phyloP scores from a whole-genome alignment of 2,888 invertebrate species.

The Pyrrhosoma nymphula region DNA sequence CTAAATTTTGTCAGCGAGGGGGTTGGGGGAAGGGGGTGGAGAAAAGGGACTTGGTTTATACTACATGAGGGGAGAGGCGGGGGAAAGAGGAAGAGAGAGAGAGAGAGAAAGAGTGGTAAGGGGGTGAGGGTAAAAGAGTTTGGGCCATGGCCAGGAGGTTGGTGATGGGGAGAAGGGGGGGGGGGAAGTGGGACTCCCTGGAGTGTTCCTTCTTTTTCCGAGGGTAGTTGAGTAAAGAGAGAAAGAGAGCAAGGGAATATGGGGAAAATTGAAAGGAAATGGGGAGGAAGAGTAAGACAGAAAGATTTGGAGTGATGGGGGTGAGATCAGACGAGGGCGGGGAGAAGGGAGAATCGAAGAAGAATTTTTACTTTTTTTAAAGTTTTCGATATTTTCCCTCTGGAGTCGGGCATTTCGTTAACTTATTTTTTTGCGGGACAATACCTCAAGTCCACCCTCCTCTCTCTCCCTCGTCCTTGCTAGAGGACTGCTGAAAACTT shows the following conservation, averaged over 20 bases:
- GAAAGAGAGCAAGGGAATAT: not conserved
- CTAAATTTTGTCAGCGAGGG: constrained; percentile 11
- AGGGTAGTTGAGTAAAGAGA: not conserved
- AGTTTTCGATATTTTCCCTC: not conserved
- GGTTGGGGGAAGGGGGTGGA: not conserved
- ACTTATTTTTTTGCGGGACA: not conserved
- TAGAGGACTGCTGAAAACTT: not conserved
- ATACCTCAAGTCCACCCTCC: not conserved
- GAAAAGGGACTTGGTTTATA: not conserved
- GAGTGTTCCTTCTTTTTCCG: not conserved
- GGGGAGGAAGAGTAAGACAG: not conserved
- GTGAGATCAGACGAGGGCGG: not conserved
- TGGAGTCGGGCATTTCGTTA: not conserved
- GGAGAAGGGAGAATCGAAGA: not conserved
- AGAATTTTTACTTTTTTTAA: not conserved
- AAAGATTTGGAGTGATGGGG: not conserved
- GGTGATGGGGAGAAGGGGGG: no score
- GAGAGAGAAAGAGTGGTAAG: no score
- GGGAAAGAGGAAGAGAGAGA: not conserved
- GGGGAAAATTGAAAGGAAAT: not conserved
- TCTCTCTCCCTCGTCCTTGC: not conserved
- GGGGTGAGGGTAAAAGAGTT: not conserved
- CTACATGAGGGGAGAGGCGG: not conserved
- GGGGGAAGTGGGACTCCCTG: not conserved
- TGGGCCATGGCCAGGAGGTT: not conserved